Conservation (phyloP, 2,888 invertebrate genomes). For the Allacma fusca region DNA sequence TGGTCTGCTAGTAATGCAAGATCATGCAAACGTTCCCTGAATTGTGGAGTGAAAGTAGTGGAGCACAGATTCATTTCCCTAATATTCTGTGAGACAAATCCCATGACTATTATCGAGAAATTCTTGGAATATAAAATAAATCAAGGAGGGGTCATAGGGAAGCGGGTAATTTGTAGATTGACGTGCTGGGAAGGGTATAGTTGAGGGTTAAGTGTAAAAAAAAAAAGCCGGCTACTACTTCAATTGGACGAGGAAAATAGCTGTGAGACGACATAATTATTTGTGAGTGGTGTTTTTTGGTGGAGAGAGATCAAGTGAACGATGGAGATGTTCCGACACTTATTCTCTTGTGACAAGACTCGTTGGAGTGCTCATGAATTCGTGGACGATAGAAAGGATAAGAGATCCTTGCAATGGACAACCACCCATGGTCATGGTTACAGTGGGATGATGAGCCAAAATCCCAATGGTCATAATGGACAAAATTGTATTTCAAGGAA, state of each 20-base stretch:
- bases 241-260: neutral
- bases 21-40: too few relatives aligned
- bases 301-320: neutral
- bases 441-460: neutral
- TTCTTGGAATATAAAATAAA: too few relatives aligned
- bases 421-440: slow-evolving; percentile 10
- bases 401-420: slow-evolving; percentile 9
- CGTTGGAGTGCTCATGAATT: slow-evolving; percentile 32
- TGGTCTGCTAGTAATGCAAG: too few relatives aligned
- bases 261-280: neutral
- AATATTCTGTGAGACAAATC: too few relatives aligned
- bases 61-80: too few relatives aligned
- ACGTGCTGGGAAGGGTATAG: too few relatives aligned
- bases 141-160: too few relatives aligned
- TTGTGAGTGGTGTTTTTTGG: neutral
- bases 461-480: slow-evolving; percentile 13
- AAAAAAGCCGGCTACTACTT: neutral
- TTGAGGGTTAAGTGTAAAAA: too few relatives aligned
- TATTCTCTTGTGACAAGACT: slow-evolving; percentile 29
- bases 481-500: slow-evolving; percentile 3
- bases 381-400: slow-evolving; percentile 16
- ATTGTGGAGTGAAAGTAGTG: too few relatives aligned
- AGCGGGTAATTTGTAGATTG: neutral
- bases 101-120: too few relatives aligned
- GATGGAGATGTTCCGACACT: slow-evolving; percentile 39